phyloP scores from a whole-genome alignment of 2,797 vertebrate species.

The Poeciliopsis infans region DNA sequence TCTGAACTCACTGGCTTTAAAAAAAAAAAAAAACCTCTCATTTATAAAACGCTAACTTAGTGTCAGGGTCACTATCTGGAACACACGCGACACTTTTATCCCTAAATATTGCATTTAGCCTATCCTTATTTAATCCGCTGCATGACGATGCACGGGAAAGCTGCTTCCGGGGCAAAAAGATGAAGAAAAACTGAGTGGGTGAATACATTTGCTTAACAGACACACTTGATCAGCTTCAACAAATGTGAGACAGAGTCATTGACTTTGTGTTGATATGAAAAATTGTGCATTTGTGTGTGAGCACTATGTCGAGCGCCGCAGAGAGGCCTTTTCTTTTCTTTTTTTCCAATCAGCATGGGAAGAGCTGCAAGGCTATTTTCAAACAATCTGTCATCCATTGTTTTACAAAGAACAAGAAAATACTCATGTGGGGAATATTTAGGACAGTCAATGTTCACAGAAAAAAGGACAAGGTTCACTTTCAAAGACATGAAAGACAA shows the following conservation, averaged over 20 bases:
- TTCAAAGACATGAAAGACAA: not conserved
- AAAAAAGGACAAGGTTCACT: not conserved
- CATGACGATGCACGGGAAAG: not conserved
- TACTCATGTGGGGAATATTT: not conserved
- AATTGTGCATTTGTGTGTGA: not conserved
- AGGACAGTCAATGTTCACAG: not conserved
- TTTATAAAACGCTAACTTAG: slow-evolving; percentile 17
- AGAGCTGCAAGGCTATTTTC: not conserved
- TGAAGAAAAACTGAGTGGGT: not conserved
- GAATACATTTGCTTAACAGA: not conserved
- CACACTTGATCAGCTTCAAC: not conserved
- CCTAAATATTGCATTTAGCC: not conserved
- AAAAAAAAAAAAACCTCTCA: slow-evolving; percentile 25
- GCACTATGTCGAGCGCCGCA: not conserved
- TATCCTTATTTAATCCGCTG: not conserved
- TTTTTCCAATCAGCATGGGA: not conserved
- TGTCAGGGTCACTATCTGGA: slow-evolving; percentile 9
- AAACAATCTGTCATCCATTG: not conserved
- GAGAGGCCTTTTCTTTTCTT: not conserved
- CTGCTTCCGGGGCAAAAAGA: not conserved
- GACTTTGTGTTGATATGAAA: not conserved
- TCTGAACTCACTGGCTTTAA: slow-evolving; percentile 19
- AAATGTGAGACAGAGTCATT: not conserved
- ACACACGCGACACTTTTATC: not conserved
- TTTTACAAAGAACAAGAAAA: not conserved